These are phyloP conservation scores for Peromyscus polionotus DNA, from an alignment of 2,113 vertebrate species.

Conservation along the genomic window DNA sequence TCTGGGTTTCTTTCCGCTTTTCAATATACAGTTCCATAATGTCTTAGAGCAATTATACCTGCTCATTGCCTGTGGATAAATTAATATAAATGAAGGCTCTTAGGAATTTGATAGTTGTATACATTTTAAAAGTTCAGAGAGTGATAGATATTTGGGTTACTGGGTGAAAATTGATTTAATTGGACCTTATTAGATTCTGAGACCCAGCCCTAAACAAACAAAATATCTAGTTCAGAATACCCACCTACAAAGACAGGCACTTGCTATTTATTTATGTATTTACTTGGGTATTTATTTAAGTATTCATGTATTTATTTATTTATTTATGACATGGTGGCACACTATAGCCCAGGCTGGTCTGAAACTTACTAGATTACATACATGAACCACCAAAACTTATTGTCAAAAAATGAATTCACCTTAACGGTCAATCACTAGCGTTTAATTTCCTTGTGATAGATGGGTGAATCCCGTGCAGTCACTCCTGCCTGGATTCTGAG, in stretches of 20 bases:
- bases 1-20: slow-evolving; percentile 25
- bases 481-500: not conserved
- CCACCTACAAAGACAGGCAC: not conserved
- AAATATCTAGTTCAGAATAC: not conserved
- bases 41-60: not conserved
- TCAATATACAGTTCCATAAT: not conserved
- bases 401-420: slow-evolving; percentile 15
- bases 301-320: not conserved
- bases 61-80: not conserved
- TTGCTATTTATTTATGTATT: not conserved
- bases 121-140: not conserved
- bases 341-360: not conserved
- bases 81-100: not conserved
- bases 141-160: not conserved
- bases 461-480: not conserved
- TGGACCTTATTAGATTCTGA: not conserved
- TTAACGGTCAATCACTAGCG: not conserved
- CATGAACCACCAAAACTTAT: not conserved
- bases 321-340: not conserved
- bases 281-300: not conserved
- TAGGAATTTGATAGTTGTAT: not conserved
- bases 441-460: not conserved
- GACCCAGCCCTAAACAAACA: not conserved
- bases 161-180: not conserved
- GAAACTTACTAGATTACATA: not conserved